Percentiles rank a stretch among this genome's conserved stretches.
phyloP scores from a whole-genome alignment of 2,888 invertebrate species.

The Pachycephus smyrnensis region DNA sequence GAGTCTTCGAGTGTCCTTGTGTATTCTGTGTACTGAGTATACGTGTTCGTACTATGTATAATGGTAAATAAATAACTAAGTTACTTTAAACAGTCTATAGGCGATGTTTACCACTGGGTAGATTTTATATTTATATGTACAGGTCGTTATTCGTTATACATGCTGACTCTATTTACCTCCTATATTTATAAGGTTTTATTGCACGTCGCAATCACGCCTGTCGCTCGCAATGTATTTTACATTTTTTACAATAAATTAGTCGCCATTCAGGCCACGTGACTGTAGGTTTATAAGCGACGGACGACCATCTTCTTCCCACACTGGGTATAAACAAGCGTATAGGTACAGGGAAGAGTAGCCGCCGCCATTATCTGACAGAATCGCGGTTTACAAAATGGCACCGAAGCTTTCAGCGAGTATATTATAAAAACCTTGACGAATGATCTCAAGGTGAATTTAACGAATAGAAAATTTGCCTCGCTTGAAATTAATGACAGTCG shows the following conservation, averaged over 20 bases:
- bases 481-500: too few species aligned
- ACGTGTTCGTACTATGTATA: constrained; percentile 36
- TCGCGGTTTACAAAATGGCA: too few species aligned
- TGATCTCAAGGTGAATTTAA: too few species aligned
- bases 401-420: too few species aligned
- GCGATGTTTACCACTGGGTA: constrained; percentile 50
- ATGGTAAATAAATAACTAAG: constrained; percentile 66
- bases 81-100: constrained; percentile 66
- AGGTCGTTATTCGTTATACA: constrained; percentile 22
- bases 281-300: too few species aligned
- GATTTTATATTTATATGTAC: constrained; percentile 29
- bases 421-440: too few species aligned
- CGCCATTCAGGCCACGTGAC: neutral
- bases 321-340: too few species aligned
- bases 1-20: constrained; percentile 35
- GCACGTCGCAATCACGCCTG: constrained; percentile 55
- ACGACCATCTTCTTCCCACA: too few species aligned
- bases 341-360: too few species aligned
- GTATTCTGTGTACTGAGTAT: constrained; percentile 28
- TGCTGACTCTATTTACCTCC: constrained; percentile 6
- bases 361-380: too few species aligned
- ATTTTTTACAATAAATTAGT: constrained; percentile 66
- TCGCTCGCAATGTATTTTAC: constrained; percentile 28
- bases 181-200: constrained; percentile 44
- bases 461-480: too few species aligned